These are phyloP conservation scores for Cephus spinipes DNA, from an alignment of 2,888 invertebrate genomes.

Conservation along the genomic window DNA sequence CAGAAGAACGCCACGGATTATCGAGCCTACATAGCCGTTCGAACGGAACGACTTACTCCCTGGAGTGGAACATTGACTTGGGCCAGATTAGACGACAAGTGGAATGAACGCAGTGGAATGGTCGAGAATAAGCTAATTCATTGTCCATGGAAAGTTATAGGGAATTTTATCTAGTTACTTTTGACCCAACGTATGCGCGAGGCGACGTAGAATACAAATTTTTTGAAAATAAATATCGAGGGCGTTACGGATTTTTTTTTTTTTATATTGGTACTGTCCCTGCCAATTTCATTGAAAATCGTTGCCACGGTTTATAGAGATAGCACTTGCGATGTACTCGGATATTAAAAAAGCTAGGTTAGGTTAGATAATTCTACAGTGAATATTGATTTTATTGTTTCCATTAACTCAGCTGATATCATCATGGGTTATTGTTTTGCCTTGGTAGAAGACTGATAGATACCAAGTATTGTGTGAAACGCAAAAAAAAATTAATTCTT, in stretches of 20 bases:
- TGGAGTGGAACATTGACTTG: slow-evolving; percentile 11
- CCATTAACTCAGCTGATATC: neutral
- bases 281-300: neutral
- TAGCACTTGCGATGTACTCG: neutral
- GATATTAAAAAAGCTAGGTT: neutral
- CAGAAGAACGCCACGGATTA: slow-evolving; percentile 22
- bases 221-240: too few species aligned
- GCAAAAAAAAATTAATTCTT: neutral
- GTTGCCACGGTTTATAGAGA: neutral
- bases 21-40: slow-evolving; percentile 31
- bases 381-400: neutral
- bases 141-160: neutral
- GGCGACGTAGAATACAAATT: too few species aligned
- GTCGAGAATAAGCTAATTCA: neutral
- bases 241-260: neutral
- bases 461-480: neutral
- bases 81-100: neutral
- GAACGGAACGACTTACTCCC: slow-evolving; percentile 31
- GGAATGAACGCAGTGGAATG: neutral
- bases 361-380: neutral
- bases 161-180: neutral
- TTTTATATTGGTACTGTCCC: neutral
- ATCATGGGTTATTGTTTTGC: neutral
- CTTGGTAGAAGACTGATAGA: neutral
- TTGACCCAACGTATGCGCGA: too few species aligned